A percentile compares a stretch with the other conserved stretches of the same genome.
phyloP scores from a whole-genome alignment of 2,797 vertebrate genomes.

The Microtus obscurus region DNA sequence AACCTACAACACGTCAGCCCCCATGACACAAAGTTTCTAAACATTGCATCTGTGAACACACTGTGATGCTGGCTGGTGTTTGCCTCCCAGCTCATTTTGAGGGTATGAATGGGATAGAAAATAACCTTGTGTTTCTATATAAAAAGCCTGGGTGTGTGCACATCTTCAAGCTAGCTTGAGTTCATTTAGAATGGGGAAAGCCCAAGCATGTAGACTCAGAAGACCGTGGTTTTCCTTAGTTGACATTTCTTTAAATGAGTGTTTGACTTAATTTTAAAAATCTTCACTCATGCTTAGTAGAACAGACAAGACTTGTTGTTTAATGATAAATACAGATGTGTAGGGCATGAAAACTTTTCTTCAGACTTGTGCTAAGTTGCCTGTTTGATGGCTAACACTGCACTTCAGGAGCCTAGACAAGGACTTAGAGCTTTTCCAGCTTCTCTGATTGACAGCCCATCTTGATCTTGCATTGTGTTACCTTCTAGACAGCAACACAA shows the following conservation, averaged over 20 bases:
- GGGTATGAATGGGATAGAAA: background rate
- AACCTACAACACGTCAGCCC: background rate
- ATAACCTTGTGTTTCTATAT: background rate
- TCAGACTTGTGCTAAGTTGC: background rate
- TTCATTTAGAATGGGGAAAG: background rate
- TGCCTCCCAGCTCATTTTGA: constrained; percentile 5
- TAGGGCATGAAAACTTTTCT: background rate
- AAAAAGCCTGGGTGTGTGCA: background rate
- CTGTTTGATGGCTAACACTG: background rate
- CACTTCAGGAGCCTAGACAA: background rate
- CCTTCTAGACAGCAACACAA: constrained; percentile 59
- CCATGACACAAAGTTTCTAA: background rate
- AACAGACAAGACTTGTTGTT: background rate
- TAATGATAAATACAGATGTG: background rate
- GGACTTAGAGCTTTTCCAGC: constrained; percentile 28
- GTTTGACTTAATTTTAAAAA: background rate
- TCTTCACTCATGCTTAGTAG: background rate
- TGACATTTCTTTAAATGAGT: constrained; percentile 32
- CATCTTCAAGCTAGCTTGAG: background rate
- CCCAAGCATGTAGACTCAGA: background rate
- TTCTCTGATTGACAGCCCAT: constrained; percentile 52
- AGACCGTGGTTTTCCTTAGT: constrained; percentile 26
- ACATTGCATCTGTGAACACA: background rate
- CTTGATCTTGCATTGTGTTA: constrained; percentile 57
- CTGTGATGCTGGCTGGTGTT: background rate